Conservation (phyloP, 2,113 vertebrate genomes). For the Lagenorhynchus albirostris region DNA sequence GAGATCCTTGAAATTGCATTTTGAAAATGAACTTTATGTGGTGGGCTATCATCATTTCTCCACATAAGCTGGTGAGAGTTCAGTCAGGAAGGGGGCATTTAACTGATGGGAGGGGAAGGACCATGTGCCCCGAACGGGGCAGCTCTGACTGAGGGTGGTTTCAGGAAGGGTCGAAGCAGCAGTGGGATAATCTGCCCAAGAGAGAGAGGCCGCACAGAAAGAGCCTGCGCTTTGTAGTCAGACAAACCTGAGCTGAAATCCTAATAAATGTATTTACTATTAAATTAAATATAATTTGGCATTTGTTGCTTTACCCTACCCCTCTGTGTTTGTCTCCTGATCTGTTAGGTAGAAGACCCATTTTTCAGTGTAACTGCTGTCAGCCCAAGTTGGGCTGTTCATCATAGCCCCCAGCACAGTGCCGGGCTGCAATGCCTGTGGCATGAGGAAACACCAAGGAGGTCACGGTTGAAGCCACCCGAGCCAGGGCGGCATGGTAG, state of each 20-base stretch:
- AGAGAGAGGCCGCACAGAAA: background rate
- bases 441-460: background rate
- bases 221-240: background rate
- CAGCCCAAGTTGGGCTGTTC: background rate
- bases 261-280: background rate
- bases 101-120: background rate
- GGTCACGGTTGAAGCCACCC: fast-evolving
- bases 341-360: background rate
- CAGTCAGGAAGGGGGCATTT: background rate
- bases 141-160: background rate
- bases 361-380: background rate
- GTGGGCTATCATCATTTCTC: background rate
- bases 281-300: background rate
- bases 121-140: background rate
- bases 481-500: fast-evolving
- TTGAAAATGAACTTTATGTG: background rate
- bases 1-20: background rate
- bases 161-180: background rate
- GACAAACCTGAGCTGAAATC: background rate
- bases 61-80: background rate
- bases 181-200: background rate
- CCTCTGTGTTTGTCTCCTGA: background rate
- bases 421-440: background rate
- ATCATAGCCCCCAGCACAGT: background rate
- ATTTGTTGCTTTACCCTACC: background rate